Percentiles rank a stretch among this genome's conserved stretches.
These are phyloP conservation scores for Rhodeus uyekii DNA, from an alignment of 2,797 vertebrate genomes.

Conservation along the genomic window DNA sequence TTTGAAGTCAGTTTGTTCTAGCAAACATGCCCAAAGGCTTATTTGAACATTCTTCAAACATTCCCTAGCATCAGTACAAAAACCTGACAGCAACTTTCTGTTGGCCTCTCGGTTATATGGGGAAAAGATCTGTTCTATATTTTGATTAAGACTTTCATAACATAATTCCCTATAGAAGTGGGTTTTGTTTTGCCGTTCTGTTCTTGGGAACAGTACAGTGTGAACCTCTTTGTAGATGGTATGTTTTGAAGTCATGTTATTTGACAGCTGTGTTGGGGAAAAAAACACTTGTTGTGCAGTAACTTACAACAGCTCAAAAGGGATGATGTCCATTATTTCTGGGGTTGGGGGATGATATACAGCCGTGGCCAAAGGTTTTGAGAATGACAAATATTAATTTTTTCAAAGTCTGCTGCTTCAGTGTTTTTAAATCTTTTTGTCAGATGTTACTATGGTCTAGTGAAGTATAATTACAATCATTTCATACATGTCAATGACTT, in stretches of 20 bases:
- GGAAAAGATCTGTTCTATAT: conserved; percentile 13
- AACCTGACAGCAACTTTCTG: conserved; percentile 22
- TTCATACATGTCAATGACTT: too few species aligned
- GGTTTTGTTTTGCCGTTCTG: conserved; percentile 1
- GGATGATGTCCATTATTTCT: conserved; percentile 12
- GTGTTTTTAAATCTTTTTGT: too few species aligned
- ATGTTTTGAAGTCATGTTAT: conserved; percentile 39
- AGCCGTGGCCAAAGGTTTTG: too few species aligned
- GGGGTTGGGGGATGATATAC: too few species aligned
- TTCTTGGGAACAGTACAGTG: conserved; percentile 29
- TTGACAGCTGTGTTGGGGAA: neutral
- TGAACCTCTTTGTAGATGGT: conserved; percentile 28
- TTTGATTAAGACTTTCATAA: conserved; percentile 44
- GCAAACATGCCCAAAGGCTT: conserved; percentile 15
- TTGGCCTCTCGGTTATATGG: conserved; percentile 17
- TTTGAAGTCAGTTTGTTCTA: conserved; percentile 24
- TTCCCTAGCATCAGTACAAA: conserved; percentile 20
- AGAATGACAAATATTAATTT: too few species aligned
- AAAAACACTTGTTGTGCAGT: conserved; percentile 17
- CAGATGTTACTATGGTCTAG: too few species aligned
- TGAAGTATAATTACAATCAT: too few species aligned
- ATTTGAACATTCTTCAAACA: conserved; percentile 35
- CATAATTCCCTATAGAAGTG: conserved; percentile 14
- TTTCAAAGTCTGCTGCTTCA: too few species aligned
- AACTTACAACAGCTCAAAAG: conserved; percentile 16